A percentile compares a stretch with the other conserved stretches of the same genome.
phyloP scores from a whole-genome alignment of 1,140 invertebrate species.

The Campoletis sonorensis region DNA sequence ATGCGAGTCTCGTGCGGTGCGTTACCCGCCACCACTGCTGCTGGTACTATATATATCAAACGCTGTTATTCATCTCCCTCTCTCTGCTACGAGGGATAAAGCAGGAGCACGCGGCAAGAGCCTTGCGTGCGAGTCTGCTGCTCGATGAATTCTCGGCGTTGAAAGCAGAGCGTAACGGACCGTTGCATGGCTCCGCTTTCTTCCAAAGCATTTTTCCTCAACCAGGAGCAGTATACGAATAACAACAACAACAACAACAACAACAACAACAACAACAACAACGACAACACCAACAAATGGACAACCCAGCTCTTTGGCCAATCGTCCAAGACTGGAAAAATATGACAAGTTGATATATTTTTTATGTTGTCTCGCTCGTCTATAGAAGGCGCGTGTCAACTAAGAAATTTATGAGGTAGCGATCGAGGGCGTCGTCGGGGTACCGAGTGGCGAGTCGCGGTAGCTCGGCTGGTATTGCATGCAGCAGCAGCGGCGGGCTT shows the following conservation, averaged over 20 bases:
- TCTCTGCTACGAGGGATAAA: too few relatives aligned
- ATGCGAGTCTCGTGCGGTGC: slow-evolving; percentile 12
- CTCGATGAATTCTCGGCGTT: neutral
- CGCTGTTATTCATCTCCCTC: neutral
- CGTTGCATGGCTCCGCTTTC: too few relatives aligned
- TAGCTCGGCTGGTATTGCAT: neutral
- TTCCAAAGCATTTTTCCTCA: neutral
- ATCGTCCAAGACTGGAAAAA: too few relatives aligned
- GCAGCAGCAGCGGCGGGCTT: neutral
- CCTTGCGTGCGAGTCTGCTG: too few relatives aligned
- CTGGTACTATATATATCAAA: neutral
- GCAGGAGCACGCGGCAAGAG: too few relatives aligned
- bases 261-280: too few relatives aligned
- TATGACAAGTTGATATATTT: too few relatives aligned
- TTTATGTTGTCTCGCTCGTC: too few relatives aligned
- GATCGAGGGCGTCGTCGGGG: slow-evolving; percentile 51
- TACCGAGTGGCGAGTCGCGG: too few relatives aligned
- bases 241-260: too few relatives aligned
- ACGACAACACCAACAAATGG: too few relatives aligned
- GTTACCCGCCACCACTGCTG: slow-evolving; percentile 11
- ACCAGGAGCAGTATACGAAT: neutral
- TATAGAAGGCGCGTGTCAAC: slow-evolving; percentile 74
- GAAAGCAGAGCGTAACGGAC: neutral
- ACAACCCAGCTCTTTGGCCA: too few relatives aligned
- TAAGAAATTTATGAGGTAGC: slow-evolving; percentile 73